Conservation (phyloP, 2,113 vertebrate species). For the Oostethus manadensis region DNA sequence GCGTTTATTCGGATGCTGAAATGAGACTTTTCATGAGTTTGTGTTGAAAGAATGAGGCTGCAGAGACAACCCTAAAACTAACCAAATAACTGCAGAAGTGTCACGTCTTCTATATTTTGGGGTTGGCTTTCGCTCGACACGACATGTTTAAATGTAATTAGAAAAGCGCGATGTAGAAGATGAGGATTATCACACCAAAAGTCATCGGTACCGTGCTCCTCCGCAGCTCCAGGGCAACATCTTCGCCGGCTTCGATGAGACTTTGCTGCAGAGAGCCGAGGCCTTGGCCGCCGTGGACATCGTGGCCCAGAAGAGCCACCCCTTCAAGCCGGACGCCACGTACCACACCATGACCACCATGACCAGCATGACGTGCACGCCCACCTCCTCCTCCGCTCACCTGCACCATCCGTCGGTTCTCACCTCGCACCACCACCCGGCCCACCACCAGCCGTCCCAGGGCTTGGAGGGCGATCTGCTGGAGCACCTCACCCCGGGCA, state of each 20-base stretch:
- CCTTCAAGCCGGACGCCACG: constrained; percentile 91
- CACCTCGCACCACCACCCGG: constrained; percentile 76
- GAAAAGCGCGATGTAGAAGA: too few relatives aligned
- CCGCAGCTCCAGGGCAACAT: constrained; percentile 86
- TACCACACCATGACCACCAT: constrained; percentile 96
- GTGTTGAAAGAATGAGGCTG: too few relatives aligned
- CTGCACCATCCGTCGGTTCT: constrained; percentile 88
- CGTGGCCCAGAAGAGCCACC: constrained; percentile 84
- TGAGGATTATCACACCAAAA: too few relatives aligned
- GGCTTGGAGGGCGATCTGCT: constrained; percentile 84
- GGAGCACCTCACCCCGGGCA: constrained; percentile 83
- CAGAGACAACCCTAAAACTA: too few relatives aligned
- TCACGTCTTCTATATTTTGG: too few relatives aligned
- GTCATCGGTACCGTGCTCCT: constrained; percentile 8
- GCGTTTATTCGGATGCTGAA: too few relatives aligned
- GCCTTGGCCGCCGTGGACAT: constrained; percentile 90
- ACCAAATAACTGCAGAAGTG: too few relatives aligned
- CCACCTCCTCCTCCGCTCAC: constrained; percentile 82
- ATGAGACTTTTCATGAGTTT: too few relatives aligned
- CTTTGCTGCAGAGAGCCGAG: constrained; percentile 84
- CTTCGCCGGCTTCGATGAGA: constrained; percentile 90
- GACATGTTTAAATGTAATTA: too few relatives aligned
- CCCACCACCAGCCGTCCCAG: constrained; percentile 79
- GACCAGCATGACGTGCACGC: constrained; percentile 87
- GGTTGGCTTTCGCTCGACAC: too few relatives aligned